These are phyloP conservation scores for Noctua pronuba DNA, from an alignment of 2,888 invertebrate species.

Conservation along the genomic window DNA sequence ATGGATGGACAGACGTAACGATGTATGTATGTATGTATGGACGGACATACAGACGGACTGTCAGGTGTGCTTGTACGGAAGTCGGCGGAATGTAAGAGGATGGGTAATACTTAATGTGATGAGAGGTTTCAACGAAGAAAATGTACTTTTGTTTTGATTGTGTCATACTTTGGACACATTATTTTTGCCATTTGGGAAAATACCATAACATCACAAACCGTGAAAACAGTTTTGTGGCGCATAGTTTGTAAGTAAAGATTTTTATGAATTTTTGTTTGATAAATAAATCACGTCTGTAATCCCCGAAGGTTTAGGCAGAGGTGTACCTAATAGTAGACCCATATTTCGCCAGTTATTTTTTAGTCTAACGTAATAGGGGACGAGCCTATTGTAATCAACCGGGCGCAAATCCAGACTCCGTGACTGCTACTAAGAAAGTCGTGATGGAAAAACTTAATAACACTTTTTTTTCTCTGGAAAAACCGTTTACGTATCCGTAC, in stretches of 20 bases:
- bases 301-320: too few relatives aligned
- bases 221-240: too few relatives aligned
- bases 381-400: not conserved
- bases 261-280: too few relatives aligned
- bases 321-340: too few relatives aligned
- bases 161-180: not conserved
- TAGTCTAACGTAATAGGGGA: not conserved
- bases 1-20: constrained; percentile 70
- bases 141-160: not conserved
- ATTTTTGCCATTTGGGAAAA: not conserved
- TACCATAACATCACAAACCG: not conserved
- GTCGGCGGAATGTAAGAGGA: constrained; percentile 20
- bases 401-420: not conserved
- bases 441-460: not conserved
- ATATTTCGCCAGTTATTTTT: not conserved
- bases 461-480: not conserved
- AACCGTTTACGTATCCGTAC: not conserved
- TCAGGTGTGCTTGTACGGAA: constrained; percentile 64
- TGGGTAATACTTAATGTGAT: not conserved
- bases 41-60: constrained; percentile 27
- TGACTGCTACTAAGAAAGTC: not conserved
- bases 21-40: constrained; percentile 37
- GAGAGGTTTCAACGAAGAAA: not conserved
- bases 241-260: too few relatives aligned
- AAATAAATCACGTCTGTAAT: too few relatives aligned